Percentiles rank a stretch among this genome's conserved stretches.
Conservation (phyloP, 2,797 vertebrate genomes). For the Diplodus puntazzo region DNA sequence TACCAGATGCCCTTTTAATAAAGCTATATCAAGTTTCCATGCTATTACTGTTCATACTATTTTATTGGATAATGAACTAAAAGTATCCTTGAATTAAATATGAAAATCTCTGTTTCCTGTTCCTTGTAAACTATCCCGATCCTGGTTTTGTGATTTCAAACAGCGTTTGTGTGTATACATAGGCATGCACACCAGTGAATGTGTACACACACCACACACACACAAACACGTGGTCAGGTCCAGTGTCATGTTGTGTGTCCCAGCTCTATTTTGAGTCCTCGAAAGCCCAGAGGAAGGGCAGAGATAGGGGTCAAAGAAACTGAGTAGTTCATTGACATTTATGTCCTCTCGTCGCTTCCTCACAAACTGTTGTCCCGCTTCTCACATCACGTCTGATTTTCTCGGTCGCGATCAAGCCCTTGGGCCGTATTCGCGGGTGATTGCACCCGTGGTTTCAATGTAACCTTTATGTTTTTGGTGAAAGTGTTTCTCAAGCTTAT, state of each 20-base stretch:
- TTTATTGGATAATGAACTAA: neutral
- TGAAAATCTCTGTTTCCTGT: neutral
- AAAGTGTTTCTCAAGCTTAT: slow-evolving; percentile 2
- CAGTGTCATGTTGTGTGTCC: slow-evolving; percentile 71
- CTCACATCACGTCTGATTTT: neutral
- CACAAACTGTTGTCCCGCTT: no score
- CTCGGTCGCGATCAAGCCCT: no score
- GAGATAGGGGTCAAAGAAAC: slow-evolving; percentile 72
- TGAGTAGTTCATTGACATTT: slow-evolving; percentile 81
- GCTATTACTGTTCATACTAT: neutral
- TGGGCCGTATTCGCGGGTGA: neutral
- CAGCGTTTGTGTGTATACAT: slow-evolving; percentile 9
- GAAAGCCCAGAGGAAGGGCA: slow-evolving; percentile 70
- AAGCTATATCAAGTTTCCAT: neutral
- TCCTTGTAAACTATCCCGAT: neutral
- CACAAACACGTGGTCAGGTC: slow-evolving; percentile 28
- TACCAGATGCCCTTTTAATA: no score
- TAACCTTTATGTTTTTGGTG: neutral
- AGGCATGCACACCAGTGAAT: slow-evolving; percentile 12
- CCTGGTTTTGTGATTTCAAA: slow-evolving; percentile 1
- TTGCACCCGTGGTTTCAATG: neutral
- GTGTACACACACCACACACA: slow-evolving; percentile 18
- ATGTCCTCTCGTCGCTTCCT: slow-evolving; percentile 28
- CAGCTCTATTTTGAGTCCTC: slow-evolving; percentile 78
- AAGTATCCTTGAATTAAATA: neutral